These are phyloP conservation scores for Cygnus olor DNA, from an alignment of 2,797 vertebrate species.

Conservation along the genomic window DNA sequence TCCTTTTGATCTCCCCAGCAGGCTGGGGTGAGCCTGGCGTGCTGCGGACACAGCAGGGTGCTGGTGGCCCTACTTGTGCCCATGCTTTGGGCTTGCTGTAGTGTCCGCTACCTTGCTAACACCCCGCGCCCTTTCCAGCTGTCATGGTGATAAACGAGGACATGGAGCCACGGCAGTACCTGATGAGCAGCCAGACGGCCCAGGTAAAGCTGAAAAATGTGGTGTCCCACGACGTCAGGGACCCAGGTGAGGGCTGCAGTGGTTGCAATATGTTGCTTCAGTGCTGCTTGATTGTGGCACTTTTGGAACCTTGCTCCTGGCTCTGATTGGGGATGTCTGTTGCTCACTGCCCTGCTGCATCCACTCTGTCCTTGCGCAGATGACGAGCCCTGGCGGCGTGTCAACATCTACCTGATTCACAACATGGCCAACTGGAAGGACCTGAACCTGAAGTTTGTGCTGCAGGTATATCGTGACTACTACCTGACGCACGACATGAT, in stretches of 20 bases:
- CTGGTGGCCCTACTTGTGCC: too few relatives aligned
- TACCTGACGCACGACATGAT: conserved; percentile 83
- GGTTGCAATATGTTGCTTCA: neutral
- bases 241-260: conserved; percentile 84
- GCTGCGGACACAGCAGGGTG: too few relatives aligned
- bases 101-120: neutral
- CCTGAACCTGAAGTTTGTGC: conserved; percentile 97
- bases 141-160: conserved; percentile 90
- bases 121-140: conserved; percentile 73
- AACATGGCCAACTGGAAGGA: conserved; percentile 97
- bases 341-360: neutral
- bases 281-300: neutral
- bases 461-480: conserved; percentile 94
- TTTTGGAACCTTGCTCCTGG: neutral
- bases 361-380: conserved; percentile 70
- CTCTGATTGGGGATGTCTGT: rapidly evolving
- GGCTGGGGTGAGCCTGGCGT: too few relatives aligned
- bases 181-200: conserved; percentile 87
- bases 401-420: conserved; percentile 95
- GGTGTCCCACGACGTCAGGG: conserved; percentile 94
- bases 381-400: conserved; percentile 92
- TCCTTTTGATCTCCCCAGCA: too few relatives aligned
- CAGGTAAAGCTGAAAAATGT: conserved; percentile 90
- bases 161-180: conserved; percentile 81
- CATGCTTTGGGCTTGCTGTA: neutral